A percentile compares a stretch with the other conserved stretches of the same genome.
Conservation (phyloP, 64 coral and sea anemone genomes). For the Porites lutea region DNA sequence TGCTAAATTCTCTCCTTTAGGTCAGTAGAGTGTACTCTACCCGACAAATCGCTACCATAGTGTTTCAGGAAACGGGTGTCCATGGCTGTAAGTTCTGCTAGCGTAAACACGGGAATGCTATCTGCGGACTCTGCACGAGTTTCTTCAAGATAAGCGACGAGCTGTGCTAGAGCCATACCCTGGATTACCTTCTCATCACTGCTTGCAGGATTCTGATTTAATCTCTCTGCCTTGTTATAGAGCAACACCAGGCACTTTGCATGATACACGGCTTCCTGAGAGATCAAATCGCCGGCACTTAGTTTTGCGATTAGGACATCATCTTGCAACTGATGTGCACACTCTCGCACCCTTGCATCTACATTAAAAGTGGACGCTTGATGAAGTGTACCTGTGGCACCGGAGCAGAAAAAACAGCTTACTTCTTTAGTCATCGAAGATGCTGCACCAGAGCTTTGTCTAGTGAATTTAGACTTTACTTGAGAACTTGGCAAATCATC, state of each 20-base stretch:
- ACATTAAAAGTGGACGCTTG: conserved; percentile 61
- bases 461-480: conserved; percentile 24
- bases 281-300: conserved; percentile 62
- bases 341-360: conserved; percentile 41
- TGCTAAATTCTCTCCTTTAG: conserved; percentile 66
- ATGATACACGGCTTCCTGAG: conserved; percentile 70
- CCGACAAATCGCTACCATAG: conserved; percentile 3
- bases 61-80: conserved; percentile 42
- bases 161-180: conserved; percentile 53
- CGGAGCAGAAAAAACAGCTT: conserved; percentile 26
- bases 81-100: conserved; percentile 33
- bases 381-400: conserved; percentile 23
- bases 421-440: neutral
- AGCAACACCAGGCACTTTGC: conserved; percentile 49
- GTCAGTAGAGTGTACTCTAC: conserved; percentile 31
- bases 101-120: conserved; percentile 20
- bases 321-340: conserved; percentile 38
- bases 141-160: conserved; percentile 68
- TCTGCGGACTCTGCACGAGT: neutral
- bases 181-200: conserved; percentile 34
- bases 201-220: neutral
- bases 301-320: conserved; percentile 48
- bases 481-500: conserved; percentile 14
- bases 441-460: neutral
- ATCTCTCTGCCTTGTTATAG: conserved; percentile 35